Conservation (phyloP, 2,888 invertebrate species). For the Trissonchulus sp. region DNA sequence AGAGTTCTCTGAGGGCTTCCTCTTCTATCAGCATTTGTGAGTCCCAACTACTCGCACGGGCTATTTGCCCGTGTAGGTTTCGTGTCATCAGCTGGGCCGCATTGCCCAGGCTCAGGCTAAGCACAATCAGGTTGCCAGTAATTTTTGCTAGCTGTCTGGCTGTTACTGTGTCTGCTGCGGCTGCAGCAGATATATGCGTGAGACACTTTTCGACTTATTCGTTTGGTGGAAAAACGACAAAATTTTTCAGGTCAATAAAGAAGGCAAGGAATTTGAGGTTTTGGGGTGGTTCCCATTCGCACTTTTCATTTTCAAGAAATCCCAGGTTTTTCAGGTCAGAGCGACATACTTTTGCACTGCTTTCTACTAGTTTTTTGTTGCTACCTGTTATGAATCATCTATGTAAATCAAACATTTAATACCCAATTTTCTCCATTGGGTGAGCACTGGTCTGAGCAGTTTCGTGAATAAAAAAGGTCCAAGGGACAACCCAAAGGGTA, state of each 20-base stretch:
- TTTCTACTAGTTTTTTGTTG: background rate
- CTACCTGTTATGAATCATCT: background rate
- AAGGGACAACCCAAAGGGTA: constrained; percentile 10
- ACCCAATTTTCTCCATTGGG: background rate
- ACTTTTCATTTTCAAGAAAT: constrained; percentile 20
- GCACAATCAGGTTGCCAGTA: background rate
- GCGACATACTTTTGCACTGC: background rate
- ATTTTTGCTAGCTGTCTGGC: background rate
- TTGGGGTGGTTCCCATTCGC: background rate
- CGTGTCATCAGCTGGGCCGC: background rate
- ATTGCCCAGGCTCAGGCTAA: background rate
- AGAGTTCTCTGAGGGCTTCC: too few species aligned
- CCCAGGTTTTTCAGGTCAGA: background rate
- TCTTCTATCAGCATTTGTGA: too few species aligned
- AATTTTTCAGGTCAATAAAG: background rate
- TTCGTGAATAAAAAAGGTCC: constrained; percentile 18
- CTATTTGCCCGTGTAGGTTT: background rate
- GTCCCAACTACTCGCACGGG: background rate
- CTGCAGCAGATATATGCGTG: background rate
- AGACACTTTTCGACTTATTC: background rate
- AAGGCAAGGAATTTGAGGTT: background rate
- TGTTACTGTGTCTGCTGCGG: background rate
- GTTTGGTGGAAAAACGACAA: background rate
- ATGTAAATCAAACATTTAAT: background rate
- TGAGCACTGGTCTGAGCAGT: background rate